Percentiles rank a stretch among this genome's conserved stretches.
Evolutionary conservation across 1,140 invertebrate species (phyloP).

Genomic region (Drosophila sp.): DNA sequence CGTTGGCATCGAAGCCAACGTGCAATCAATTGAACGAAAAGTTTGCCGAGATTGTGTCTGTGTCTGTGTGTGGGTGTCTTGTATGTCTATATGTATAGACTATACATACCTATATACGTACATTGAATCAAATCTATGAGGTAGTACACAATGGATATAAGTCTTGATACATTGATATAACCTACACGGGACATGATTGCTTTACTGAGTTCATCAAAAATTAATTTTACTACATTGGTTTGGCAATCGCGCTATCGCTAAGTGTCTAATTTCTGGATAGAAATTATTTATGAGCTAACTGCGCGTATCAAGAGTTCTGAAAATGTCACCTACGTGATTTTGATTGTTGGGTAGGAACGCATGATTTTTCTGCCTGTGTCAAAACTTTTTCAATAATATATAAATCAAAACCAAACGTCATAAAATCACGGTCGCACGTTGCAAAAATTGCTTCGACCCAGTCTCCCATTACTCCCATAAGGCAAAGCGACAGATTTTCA

Average conservation of each 20-base stretch:
- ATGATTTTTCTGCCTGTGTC: slow-evolving; percentile 63
- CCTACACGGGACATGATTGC: slow-evolving; percentile 19
- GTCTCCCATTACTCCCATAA: background rate
- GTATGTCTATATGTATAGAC: too few relatives aligned
- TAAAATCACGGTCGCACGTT: slow-evolving; percentile 72
- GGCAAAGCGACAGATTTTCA: slow-evolving; percentile 36
- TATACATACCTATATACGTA: background rate
- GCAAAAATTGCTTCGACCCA: slow-evolving; percentile 41
- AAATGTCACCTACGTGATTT: slow-evolving; percentile 68
- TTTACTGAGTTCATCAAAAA: slow-evolving; percentile 61
- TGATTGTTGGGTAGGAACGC: slow-evolving; percentile 58
- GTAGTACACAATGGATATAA: slow-evolving; percentile 3
- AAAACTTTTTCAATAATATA: slow-evolving; percentile 84
- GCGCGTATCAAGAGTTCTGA: slow-evolving; percentile 26
- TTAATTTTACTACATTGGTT: slow-evolving; percentile 67
- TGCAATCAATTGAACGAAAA: slow-evolving; percentile 56
- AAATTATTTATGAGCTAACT: slow-evolving; percentile 76
- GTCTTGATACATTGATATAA: slow-evolving; percentile 26
- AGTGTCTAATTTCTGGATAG: slow-evolving; percentile 52
- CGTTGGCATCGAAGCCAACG: slow-evolving; percentile 7
- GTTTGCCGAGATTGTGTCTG: slow-evolving; percentile 25
- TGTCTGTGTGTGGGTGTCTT: too few relatives aligned
- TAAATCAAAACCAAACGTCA: slow-evolving; percentile 79
- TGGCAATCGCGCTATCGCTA: slow-evolving; percentile 9
- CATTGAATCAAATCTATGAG: slow-evolving; percentile 8